Percentiles rank a stretch among this genome's conserved stretches.
These are phyloP conservation scores for Tetanocera ferruginea DNA, from an alignment of 2,888 invertebrate genomes.

Conservation along the genomic window DNA sequence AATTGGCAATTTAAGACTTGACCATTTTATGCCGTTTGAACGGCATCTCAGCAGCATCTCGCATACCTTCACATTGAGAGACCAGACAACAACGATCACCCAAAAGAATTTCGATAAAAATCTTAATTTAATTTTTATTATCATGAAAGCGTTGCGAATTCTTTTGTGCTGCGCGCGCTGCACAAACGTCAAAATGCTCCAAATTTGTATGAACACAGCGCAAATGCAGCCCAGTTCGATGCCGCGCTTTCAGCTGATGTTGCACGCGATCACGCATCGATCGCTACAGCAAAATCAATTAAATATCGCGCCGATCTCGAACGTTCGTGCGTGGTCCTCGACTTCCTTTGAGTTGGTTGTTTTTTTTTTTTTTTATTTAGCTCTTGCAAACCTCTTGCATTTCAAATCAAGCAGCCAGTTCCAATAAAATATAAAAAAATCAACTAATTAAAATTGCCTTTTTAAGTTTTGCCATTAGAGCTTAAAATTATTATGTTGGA, in stretches of 20 bases:
- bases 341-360: too few species aligned
- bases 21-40: background rate
- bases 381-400: background rate
- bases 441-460: conserved; percentile 34
- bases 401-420: background rate
- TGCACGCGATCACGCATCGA: conserved; percentile 30
- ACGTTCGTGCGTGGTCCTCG: conserved; percentile 14
- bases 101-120: conserved; percentile 38
- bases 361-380: background rate
- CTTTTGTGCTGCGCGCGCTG: conserved; percentile 11
- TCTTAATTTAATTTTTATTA: conserved; percentile 47
- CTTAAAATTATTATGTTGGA: conserved; percentile 24
- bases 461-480: conserved; percentile 30
- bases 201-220: conserved; percentile 7
- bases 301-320: conserved; percentile 25
- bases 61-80: background rate
- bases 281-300: conserved; percentile 31
- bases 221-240: background rate
- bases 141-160: conserved; percentile 46
- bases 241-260: background rate
- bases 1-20: conserved; percentile 10
- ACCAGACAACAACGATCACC: background rate
- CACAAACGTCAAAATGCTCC: conserved; percentile 12
- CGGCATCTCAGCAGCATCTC: background rate
- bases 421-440: background rate